phyloP scores from a whole-genome alignment of 1,140 invertebrate genomes.

The Temnothorax nylanderi region DNA sequence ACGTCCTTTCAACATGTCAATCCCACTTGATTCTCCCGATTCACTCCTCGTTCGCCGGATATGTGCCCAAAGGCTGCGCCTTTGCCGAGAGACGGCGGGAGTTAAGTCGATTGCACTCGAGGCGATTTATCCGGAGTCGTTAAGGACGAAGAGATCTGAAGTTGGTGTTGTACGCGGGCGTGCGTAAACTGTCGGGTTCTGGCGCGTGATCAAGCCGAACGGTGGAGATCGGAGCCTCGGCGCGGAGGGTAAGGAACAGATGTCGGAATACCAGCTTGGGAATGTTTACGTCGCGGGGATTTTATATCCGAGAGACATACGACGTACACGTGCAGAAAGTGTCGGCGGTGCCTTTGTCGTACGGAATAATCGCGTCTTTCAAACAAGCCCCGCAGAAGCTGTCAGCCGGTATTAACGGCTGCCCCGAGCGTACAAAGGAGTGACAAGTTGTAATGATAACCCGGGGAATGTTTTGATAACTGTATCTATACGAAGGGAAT shows the following conservation, averaged over 20 bases:
- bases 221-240: conserved; percentile 21
- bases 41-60: conserved; percentile 22
- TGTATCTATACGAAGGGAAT: conserved; percentile 31
- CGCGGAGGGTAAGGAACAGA: conserved; percentile 67
- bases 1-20: conserved; percentile 45
- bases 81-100: not conserved
- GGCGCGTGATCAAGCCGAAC: conserved; percentile 68
- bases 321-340: conserved; percentile 69
- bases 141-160: not conserved
- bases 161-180: conserved; percentile 5
- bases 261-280: conserved; percentile 68
- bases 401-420: conserved; percentile 62
- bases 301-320: conserved; percentile 72
- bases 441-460: conserved; percentile 70
- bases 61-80: conserved; percentile 1
- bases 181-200: conserved; percentile 56
- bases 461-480: conserved; percentile 58
- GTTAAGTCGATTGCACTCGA: conserved; percentile 62
- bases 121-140: conserved; percentile 39
- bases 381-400: conserved; percentile 68
- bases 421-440: conserved; percentile 58
- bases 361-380: conserved; percentile 69
- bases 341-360: conserved; percentile 56
- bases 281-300: conserved; percentile 72
- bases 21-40: conserved; percentile 47